Evolutionary conservation across 2,888 invertebrate genomes (phyloP).

Genomic region (Drosophila mimica): DNA sequence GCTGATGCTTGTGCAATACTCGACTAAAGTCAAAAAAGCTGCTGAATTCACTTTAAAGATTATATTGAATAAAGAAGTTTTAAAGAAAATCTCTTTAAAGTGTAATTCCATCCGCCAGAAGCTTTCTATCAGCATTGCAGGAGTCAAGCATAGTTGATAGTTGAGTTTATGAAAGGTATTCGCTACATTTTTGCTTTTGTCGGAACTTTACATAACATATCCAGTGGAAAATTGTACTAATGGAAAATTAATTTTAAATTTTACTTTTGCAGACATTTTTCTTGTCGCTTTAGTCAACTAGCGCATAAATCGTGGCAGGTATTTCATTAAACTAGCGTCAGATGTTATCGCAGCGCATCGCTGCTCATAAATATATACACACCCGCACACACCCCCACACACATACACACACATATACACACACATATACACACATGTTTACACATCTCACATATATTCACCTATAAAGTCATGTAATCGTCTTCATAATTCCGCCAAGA

Average conservation of each 20-base stretch:
- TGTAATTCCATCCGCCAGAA: too few relatives aligned
- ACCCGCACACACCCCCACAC: constrained; percentile 16
- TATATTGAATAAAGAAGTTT: background rate
- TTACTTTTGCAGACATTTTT: constrained; percentile 17
- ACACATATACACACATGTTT: constrained; percentile 6
- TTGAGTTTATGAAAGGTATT: background rate
- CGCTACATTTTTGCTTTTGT: background rate
- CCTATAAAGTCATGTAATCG: constrained; percentile 80
- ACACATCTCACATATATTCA: constrained; percentile 44
- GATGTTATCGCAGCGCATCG: constrained; percentile 56
- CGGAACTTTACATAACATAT: constrained; percentile 4
- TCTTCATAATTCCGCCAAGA: constrained; percentile 78
- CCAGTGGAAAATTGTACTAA: constrained; percentile 22
- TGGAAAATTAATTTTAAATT: constrained; percentile 43
- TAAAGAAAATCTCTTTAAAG: background rate
- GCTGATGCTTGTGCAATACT: constrained; percentile 21
- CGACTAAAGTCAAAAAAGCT: background rate
- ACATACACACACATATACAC: constrained; percentile 5
- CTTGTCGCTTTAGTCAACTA: constrained; percentile 50
- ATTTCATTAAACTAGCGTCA: constrained; percentile 76
- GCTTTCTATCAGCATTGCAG: background rate
- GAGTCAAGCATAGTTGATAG: background rate
- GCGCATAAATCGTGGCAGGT: constrained; percentile 77
- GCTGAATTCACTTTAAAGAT: background rate
- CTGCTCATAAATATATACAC: constrained; percentile 70